These are phyloP conservation scores for Eulemur coronatus DNA, from an alignment of 2,797 vertebrate genomes.

Conservation along the genomic window DNA sequence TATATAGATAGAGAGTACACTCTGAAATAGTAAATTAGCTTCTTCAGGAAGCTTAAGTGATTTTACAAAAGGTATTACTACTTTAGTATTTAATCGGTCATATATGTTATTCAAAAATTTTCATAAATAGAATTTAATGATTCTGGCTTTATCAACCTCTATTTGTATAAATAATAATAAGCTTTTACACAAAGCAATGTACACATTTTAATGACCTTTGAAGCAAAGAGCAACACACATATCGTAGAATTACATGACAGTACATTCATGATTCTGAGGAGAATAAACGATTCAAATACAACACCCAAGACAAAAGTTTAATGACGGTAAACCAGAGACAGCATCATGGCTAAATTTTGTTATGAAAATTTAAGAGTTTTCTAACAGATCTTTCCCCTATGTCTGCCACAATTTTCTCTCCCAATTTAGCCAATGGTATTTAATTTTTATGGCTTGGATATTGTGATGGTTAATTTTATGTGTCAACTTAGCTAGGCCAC, in stretches of 20 bases:
- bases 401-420: not conserved
- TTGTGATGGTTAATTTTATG: not conserved
- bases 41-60: not conserved
- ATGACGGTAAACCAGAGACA: not conserved
- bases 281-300: not conserved
- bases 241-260: not conserved
- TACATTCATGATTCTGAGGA: not conserved
- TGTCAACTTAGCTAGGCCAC: not conserved
- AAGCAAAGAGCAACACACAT: not conserved
- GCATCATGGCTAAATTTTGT: not conserved
- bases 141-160: not conserved
- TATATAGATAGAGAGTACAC: not conserved
- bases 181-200: not conserved
- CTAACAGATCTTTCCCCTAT: not conserved
- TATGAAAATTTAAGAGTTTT: not conserved
- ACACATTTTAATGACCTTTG: not conserved
- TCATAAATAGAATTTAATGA: not conserved
- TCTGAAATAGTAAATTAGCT: not conserved
- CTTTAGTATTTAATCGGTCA: not conserved
- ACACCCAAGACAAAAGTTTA: not conserved
- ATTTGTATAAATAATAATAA: not conserved
- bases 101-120: not conserved
- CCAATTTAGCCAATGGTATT: not conserved
- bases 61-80: not conserved
- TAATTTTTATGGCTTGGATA: not conserved